A percentile compares a stretch with the other conserved stretches of the same genome.
These are phyloP conservation scores for Kryptolebias ocellatus DNA, from an alignment of 2,797 vertebrate species.

Conservation along the genomic window DNA sequence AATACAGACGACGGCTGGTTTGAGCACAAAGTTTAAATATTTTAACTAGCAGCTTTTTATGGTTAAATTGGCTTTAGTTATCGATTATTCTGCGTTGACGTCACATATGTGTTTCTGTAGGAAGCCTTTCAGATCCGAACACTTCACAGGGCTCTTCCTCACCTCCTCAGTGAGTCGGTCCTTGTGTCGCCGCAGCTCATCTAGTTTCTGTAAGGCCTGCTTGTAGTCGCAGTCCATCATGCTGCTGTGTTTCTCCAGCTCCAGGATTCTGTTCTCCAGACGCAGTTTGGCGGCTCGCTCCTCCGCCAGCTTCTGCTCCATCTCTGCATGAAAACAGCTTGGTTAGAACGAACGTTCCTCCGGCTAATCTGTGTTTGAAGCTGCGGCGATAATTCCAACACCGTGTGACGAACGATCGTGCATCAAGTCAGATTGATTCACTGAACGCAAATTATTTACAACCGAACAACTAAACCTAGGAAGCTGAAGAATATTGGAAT, in stretches of 20 bases:
- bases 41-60: no score
- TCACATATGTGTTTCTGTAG: slow-evolving; percentile 1
- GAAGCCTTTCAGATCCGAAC: slow-evolving; percentile 24
- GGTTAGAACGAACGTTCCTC: background rate
- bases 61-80: no score
- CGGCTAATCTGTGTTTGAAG: no score
- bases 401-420: no score
- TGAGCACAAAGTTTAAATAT: no score
- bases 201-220: slow-evolving; percentile 94
- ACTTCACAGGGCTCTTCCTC: slow-evolving; percentile 23
- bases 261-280: slow-evolving; percentile 92
- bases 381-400: background rate
- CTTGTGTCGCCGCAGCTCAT: slow-evolving; percentile 91
- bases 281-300: slow-evolving; percentile 91
- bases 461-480: no score
- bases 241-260: slow-evolving; percentile 95
- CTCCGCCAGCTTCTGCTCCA: slow-evolving; percentile 95
- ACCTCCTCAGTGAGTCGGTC: slow-evolving; percentile 94
- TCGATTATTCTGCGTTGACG: no score
- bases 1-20: background rate
- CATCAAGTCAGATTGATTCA: no score
- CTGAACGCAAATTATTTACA: no score
- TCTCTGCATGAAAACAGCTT: slow-evolving; percentile 76
- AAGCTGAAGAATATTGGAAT: no score
- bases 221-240: slow-evolving; percentile 98